Evolutionary conservation across 2,797 vertebrate species (phyloP).

Genomic region (Argentina silus): DNA sequence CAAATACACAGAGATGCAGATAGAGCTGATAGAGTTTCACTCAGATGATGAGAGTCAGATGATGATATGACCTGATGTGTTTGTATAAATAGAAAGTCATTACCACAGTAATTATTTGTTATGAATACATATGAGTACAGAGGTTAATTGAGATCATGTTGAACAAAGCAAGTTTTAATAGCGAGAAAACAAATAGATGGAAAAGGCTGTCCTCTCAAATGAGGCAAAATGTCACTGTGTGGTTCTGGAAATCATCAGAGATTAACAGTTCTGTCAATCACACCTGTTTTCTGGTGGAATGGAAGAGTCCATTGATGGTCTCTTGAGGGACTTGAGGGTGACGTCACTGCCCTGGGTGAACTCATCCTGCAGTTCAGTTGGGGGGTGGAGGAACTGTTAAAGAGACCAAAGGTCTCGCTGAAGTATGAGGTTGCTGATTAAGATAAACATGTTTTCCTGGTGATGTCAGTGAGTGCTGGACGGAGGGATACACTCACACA

Average conservation of each 20-base stretch:
- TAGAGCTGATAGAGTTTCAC: background rate
- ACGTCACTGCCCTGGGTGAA: constrained; percentile 16
- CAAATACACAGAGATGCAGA: background rate
- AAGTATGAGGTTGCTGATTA: background rate
- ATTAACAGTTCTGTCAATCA: constrained; percentile 20
- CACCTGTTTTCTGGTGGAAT: background rate
- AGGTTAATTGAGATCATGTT: background rate
- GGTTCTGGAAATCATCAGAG: background rate
- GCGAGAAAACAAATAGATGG: background rate
- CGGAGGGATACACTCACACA: background rate
- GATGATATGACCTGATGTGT: no score
- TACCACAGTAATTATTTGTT: background rate
- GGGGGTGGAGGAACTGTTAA: background rate
- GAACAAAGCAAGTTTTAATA: background rate
- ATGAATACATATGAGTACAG: background rate
- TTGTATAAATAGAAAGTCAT: background rate
- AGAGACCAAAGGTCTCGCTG: background rate
- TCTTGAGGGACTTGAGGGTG: constrained; percentile 21
- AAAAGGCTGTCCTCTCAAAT: no score
- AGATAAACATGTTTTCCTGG: constrained; percentile 4
- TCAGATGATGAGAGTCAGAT: no score
- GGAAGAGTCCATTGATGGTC: constrained; percentile 3
- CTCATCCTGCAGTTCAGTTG: constrained; percentile 18
- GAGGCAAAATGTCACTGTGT: no score
- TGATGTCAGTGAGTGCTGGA: background rate